Base-by-base conservation (phyloP, 1,140 invertebrate genomes). In the Spodoptera litura region DNA sequence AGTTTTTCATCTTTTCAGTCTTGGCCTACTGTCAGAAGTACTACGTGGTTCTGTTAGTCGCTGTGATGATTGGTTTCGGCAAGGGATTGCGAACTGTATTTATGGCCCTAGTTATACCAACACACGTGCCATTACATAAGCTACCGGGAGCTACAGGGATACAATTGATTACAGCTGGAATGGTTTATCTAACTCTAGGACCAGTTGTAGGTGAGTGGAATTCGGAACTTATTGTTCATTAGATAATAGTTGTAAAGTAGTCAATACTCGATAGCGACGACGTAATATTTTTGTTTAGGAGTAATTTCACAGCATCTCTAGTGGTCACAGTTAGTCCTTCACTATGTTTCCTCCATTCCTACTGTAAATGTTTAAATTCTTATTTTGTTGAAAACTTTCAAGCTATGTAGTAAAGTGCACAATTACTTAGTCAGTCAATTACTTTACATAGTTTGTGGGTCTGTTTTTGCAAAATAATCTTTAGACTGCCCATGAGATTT, bases 41-140 rank as follows among this genome's bases (percentile, higher is more conserved):
- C 77, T 81, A 70, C 10, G 81, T 95, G 5, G 91, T 95, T 0
- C 81, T 96, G 0, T 55, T 91, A 9, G 90, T 96, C n/a, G 95
- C 95, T 8, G 92, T 95, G 1, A 95, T 96, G 81, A 95, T 96
- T 38, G 96, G 96, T 0, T 94, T 95, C 58, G 96, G 95, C 27
- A 96, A 96, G 91, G 96, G 95, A 0, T 83, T 97, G 4, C 90
- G 96, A 71, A 96, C 96, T 44, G 96, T 97, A 2, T 96, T 96
- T 83, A 96, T 96, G 95, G 95, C 96, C 0, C 87, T 97, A 13
- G 96, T 96, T 5, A 96, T 96, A 77, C 96, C 96, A 13, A 94
- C 95, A 0, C 95, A 96, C 83, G 96, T 97, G 49, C 96, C 96
- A 5, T 83, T 96, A 12, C 95, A 96, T 61, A 95, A 96, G 53